These are phyloP conservation scores for Chaenocephalus aceratus DNA, from an alignment of 2,113 vertebrate species.

Conservation along the genomic window DNA sequence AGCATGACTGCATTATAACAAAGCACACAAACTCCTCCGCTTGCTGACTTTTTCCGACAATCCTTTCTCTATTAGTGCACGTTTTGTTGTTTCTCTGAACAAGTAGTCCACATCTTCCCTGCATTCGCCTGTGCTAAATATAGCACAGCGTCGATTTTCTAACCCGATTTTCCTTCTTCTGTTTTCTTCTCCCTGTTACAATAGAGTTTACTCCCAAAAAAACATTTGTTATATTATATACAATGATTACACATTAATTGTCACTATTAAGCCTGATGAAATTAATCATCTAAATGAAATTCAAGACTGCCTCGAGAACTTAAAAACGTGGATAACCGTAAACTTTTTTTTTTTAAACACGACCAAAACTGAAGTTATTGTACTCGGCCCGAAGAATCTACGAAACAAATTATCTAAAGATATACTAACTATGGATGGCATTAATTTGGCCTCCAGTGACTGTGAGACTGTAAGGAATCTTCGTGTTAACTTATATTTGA, in stretches of 20 bases:
- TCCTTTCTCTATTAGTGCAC: slow-evolving; percentile 14
- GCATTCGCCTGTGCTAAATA: slow-evolving; percentile 87
- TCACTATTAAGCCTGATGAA: not conserved
- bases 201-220: not conserved
- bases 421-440: too few relatives aligned
- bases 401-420: too few relatives aligned
- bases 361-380: too few relatives aligned
- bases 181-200: slow-evolving; percentile 52
- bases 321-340: too few relatives aligned
- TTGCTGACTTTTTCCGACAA: slow-evolving; percentile 62
- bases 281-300: too few relatives aligned
- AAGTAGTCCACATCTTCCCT: slow-evolving; percentile 83
- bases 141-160: slow-evolving; percentile 77
- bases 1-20: slow-evolving; percentile 70
- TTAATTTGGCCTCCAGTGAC: too few relatives aligned
- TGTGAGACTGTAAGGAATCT: too few relatives aligned
- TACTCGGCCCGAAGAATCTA: too few relatives aligned
- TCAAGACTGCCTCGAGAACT: too few relatives aligned
- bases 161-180: slow-evolving; percentile 37
- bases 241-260: not conserved
- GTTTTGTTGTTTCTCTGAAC: slow-evolving; percentile 11
- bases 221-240: not conserved
- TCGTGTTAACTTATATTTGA: too few relatives aligned
- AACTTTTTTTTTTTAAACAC: too few relatives aligned
- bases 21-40: slow-evolving; percentile 60